Evolutionary conservation across 2,888 invertebrate genomes (phyloP).

Genomic region (Alsophila aescularia): DNA sequence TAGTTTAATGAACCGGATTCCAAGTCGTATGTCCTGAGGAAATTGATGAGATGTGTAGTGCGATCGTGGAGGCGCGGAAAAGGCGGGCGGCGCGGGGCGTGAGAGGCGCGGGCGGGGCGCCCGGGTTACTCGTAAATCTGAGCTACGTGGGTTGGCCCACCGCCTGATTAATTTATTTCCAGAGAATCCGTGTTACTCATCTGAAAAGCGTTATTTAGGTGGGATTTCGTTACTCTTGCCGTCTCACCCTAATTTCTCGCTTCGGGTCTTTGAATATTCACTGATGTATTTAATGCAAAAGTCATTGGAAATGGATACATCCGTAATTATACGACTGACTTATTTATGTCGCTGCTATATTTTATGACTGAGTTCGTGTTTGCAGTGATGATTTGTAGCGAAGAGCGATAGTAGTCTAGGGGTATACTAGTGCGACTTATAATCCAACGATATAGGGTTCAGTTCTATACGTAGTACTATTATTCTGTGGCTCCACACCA

Average conservation of each 20-base stretch:
- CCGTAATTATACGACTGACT: conserved; percentile 31
- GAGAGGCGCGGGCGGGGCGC: conserved; percentile 25
- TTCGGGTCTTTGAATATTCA: conserved; percentile 44
- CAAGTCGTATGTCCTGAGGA: conserved; percentile 70
- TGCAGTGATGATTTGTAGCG: background rate
- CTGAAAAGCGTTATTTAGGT: conserved; percentile 58
- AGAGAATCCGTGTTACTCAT: conserved; percentile 65
- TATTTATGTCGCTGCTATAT: conserved; percentile 12
- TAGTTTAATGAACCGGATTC: conserved; percentile 80
- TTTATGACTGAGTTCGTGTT: background rate
- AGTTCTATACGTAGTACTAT: no score
- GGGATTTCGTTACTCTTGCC: conserved; percentile 46
- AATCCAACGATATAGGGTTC: no score
- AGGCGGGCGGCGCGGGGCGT: background rate
- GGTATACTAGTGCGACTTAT: no score
- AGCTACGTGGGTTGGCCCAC: conserved; percentile 61
- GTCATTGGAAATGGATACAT: conserved; percentile 35
- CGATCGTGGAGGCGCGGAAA: conserved; percentile 28
- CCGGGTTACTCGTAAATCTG: conserved; percentile 71
- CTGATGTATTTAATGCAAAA: conserved; percentile 40
- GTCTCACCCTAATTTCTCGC: conserved; percentile 47
- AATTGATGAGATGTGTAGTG: conserved; percentile 79
- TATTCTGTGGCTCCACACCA: no score
- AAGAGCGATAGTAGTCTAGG: no score
- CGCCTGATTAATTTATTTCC: conserved; percentile 75